Conservation (phyloP, 2,888 invertebrate genomes). For the Drosophila yooni region DNA sequence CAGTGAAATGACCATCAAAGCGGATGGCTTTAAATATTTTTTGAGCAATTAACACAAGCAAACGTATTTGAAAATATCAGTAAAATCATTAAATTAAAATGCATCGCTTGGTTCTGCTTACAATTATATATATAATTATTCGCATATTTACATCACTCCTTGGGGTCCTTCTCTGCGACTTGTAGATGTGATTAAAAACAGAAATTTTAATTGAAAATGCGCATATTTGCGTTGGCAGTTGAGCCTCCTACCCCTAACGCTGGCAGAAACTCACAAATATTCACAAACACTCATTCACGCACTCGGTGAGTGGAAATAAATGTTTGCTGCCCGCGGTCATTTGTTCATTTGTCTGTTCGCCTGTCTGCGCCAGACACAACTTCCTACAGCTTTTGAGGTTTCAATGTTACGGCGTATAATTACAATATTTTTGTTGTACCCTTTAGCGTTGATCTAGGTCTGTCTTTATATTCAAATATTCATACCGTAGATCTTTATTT, state of each 20-base stretch:
- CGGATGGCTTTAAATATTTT: constrained; percentile 55
- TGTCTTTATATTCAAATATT: neutral
- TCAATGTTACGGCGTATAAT: constrained; percentile 40
- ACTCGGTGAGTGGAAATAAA: constrained; percentile 33
- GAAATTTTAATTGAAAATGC: constrained; percentile 82
- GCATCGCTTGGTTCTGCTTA: constrained; percentile 7
- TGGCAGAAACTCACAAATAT: constrained; percentile 7
- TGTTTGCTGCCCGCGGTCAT: constrained; percentile 56
- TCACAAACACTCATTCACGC: constrained; percentile 52
- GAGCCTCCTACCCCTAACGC: constrained; percentile 49
- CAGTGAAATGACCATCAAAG: constrained; percentile 61
- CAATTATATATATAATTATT: neutral
- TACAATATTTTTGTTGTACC: constrained; percentile 46
- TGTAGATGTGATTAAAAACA: constrained; percentile 80
- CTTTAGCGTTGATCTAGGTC: neutral
- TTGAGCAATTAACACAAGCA: constrained; percentile 22
- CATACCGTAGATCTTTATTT: neutral
- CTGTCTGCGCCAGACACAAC: constrained; percentile 37
- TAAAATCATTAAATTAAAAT: constrained; percentile 43
- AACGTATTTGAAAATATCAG: neutral
- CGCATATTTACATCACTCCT: neutral
- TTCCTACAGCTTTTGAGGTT: constrained; percentile 19
- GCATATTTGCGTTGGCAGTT: constrained; percentile 78
- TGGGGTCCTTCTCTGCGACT: constrained; percentile 19
- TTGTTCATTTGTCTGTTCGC: constrained; percentile 48